Evolutionary conservation across 2,113 vertebrate species (phyloP), one percentile per base, ranked within the genome.

Genomic region (Sturnira hondurensis): DNA sequence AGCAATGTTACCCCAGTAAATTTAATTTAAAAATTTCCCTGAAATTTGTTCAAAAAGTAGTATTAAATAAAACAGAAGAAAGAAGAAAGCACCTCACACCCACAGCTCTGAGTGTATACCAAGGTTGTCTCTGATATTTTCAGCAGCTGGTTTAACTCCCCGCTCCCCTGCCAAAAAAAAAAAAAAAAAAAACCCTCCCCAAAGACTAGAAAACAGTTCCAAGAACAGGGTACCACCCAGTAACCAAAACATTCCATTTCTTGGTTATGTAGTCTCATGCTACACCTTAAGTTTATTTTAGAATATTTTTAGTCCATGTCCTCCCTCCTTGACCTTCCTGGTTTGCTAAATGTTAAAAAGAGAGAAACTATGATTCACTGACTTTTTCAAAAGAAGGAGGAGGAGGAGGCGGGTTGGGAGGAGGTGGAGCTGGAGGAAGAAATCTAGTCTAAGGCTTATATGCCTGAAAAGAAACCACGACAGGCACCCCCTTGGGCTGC

Each of bases 201-300:
- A 36, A 15, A 85, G 74, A 80, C n/a, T 19, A 82, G 90, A 93
- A 92, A 95, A 93, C 84, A 74, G 85, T 92, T 96, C 92, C 95
- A 96, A 94, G 65, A 95, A 93, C 52, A 96, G 90, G 50, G 85
- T 54, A 92, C 87, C 97, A 86, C 93, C 95, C 92, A 96, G 93
- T 52, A 94, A 95, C 73, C 87, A 95, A 95, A 98, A 97, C 95
- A 98, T 96, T 97, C 92, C 94, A 96, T 41, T 94, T 89, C 87
- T 94, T 91, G 61, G 70, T 87, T 95, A 88, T 91, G 90, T 7
- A 91, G 81, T 95, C 95, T 96, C 85, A 90, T 78, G 63, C 90
- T 95, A 82, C 85, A 97, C 97, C 97, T 98, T 95, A 78, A 68
- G 91, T 96, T 98, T 96, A 97, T 95, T 95, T 94, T 95, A 96